A percentile compares a stretch with the other conserved stretches of the same genome.
Conservation (phyloP, 2,113 vertebrate genomes). For the Platycercus adscitus region DNA sequence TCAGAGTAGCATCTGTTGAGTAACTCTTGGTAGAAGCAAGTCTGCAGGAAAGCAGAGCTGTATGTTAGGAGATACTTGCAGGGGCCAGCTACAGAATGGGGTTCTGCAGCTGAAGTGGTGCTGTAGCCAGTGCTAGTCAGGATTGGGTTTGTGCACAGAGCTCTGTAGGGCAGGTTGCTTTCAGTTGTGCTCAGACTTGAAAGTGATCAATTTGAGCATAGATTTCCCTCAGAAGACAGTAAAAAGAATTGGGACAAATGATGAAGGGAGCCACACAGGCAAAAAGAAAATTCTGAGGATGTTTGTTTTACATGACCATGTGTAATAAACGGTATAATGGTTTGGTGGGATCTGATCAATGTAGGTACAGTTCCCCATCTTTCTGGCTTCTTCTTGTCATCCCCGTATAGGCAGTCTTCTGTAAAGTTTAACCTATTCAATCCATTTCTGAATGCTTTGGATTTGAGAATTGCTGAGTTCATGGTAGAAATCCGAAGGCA, state of each 20-base stretch:
- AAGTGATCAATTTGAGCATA: fast-evolving
- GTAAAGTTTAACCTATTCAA: not conserved
- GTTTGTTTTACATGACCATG: not conserved
- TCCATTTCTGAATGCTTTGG: not conserved
- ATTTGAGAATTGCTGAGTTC: not conserved
- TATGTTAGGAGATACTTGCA: not conserved
- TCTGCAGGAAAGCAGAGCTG: not conserved
- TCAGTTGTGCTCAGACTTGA: not conserved
- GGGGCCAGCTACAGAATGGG: not conserved
- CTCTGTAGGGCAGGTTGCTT: not conserved
- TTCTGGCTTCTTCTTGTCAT: not conserved
- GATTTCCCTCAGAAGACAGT: not conserved
- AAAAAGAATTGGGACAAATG: not conserved
- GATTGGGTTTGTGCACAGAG: not conserved
- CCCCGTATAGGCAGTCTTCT: not conserved
- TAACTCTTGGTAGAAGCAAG: not conserved
- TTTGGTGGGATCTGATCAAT: not conserved
- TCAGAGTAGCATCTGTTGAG: not conserved
- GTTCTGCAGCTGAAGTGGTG: not conserved
- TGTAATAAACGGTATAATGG: not conserved
- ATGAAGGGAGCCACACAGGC: not conserved
- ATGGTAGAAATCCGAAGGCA: not conserved
- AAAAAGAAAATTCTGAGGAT: not conserved
- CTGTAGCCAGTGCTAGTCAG: not conserved
- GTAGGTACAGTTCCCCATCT: fast-evolving